Base-by-base conservation (phyloP, 2,113 vertebrate species). In the Rhea pennata region DNA sequence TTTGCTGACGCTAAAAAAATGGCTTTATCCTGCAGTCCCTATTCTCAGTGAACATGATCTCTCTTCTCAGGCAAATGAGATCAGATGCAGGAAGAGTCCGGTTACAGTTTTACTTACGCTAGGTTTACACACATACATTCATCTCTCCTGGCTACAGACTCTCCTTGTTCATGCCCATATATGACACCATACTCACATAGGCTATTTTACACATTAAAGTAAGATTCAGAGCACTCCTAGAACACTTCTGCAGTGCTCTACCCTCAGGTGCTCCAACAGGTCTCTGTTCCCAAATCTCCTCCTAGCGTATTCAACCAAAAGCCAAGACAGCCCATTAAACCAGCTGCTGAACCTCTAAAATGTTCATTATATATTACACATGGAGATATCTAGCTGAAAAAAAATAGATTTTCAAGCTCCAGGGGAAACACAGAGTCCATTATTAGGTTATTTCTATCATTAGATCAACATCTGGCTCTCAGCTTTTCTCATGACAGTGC, bases 391-490 rank as follows among this genome's bases (percentile, higher is more conserved):
- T 77, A 56, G 14, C 40, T 93, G 70, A 56, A 21, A 89, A 73
- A 65, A 72, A 76, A 12, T 48, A 83, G 15, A 31, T 19, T 94
- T 94, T 91, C 64, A 89, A 82, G 59, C 54, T 93, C 58, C 17
- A 53, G 64, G 93, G 76, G 50, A 70, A 54, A 71, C 33, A 71
- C 3, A 0, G 76, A 93, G 31, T 69, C 59, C 71, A 54, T 87
- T 85, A 93, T 93, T 91, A 90, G 27, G 36, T 36, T 36, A 74
- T 61, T 83, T 92, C 67, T 87, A 56, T 90, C 89, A 90, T 90
- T 93, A 96, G 56, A 40, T 6, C 42, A 92, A 92, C 91, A 96
- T 94, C 91, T 97, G 94, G 75, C 65, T 71, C 76, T 95, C 94
- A 97, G 91, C 75, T 77, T 95, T 72, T 74, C 51, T 90, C 72